Evolutionary conservation across 2,888 invertebrate species (phyloP), one percentile per base, ranked within the genome.

Genomic region (Heliconius ethilla): DNA sequence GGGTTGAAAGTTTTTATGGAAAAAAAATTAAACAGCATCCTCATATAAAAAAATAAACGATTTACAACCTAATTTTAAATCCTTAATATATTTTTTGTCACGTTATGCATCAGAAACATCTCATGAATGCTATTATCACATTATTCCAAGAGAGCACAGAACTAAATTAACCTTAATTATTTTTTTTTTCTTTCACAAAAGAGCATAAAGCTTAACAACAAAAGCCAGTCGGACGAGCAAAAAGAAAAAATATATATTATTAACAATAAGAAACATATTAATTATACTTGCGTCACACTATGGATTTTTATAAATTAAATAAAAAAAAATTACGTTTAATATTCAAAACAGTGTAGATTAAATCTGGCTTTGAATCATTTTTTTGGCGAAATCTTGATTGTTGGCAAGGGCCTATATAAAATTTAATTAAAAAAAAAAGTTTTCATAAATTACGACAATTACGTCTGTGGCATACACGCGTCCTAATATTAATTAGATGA

Each of bases 401-500:
- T 59, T 33, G 33, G 33, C 33, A 33, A 33, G 33, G 33, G 33
- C 33, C 33, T 33, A 33, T 33, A 33, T 33, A 33, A 33, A 33
- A 33, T 33, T 33, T 33, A 7, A 33, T 33, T 33, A 33, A 33
- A 33, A 33, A 33, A 15, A 18, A 15, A 51, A 18, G 1, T 33
- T 33, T 33, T 33, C 33, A 33, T 33, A 18, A 18, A 27, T 18
- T 33, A 13, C 29, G 62, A 37, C 73, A 73, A 55, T 67, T 59
- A 40, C 40, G 59, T n/a, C 59, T 67, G 2, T 11, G 27, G 67
- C 59, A 59, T 77, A 40, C 67, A 62, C 37, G 62, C 62, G 63
- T 45, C 70, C 67, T 77, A 63, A 67, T 72, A 72, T n/a, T 75
- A 33, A 74, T 77, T 74, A 75, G 69, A 69, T 62, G 51, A 51